Base-by-base conservation (phyloP, 2,888 invertebrate genomes). In the Pammene aurita region DNA sequence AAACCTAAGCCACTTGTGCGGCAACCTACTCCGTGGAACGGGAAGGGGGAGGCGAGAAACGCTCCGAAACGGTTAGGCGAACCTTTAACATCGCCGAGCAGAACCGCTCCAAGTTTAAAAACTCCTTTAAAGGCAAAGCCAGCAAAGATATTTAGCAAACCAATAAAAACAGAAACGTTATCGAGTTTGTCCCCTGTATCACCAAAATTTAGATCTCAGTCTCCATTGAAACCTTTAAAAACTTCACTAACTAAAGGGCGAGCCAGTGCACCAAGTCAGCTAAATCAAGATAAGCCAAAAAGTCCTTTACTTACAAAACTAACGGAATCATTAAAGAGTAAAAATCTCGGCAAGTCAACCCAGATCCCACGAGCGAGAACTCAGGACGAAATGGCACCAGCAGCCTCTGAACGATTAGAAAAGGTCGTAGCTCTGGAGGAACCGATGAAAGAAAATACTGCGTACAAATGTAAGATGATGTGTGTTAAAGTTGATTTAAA, bases 381-480 rank as follows among this genome's bases (percentile, higher is more conserved):
- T 52, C 68, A 38, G 48, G 13, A n/a, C 11, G 80, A 84, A 68
- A 82, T 84, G 83, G 26, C 73, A 26, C 77, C 76, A 58, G 78
- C 85, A 6, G 80, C 84, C 0, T 80, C 86, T n/a, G 78, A 82
- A 42, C 80, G 78, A 58, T 63, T 75, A 41, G 75, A 77, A 14
- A 69, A 76, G 5, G 48, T 75, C 11, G 56, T 66, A 7, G 44
- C 52, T 6, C 41, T 69, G 13, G 71, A 70, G 34, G 72, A 78
- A 14, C 66, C 80, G 0, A 72, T 89, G 41, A 83, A 85, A 74
- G 86, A 90, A 80, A 88, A 89, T 70, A 81, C 85, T 14, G 74
- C 87, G 0, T 92, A 90, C 69, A 86, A 84, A 72, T 92, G 91
- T 75, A 85, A 78, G 72, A 85, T 92, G 85, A 76, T 87, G 38